Percentiles rank a stretch among this genome's conserved stretches.
These are phyloP conservation scores for Cetoscarus ocellatus DNA, from an alignment of 2,797 vertebrate genomes.

Conservation along the genomic window DNA sequence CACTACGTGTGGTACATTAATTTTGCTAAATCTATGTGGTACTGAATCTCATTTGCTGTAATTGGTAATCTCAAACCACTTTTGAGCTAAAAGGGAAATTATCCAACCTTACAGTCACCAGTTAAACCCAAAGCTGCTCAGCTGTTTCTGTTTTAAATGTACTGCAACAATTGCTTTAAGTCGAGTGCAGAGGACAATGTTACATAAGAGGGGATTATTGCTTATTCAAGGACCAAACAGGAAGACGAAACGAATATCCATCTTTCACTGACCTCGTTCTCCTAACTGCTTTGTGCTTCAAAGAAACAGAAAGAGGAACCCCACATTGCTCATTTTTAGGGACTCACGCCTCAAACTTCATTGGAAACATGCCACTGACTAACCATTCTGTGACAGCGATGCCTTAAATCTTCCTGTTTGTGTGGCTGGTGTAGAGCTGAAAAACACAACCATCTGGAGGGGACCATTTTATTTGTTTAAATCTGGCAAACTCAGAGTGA, in stretches of 20 bases:
- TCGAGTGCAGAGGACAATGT: not conserved
- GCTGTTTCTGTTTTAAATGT: not conserved
- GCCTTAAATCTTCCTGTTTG: conserved; percentile 47
- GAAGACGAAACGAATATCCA: conserved; percentile 13
- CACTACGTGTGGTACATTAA: too few species aligned
- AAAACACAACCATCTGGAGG: conserved; percentile 63
- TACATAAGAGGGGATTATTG: not conserved
- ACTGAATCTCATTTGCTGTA: not conserved
- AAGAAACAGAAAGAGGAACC: conserved; percentile 11
- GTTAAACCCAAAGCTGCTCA: not conserved
- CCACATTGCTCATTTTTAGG: conserved; percentile 19
- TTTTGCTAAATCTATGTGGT: not conserved
- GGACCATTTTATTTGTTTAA: conserved; percentile 34
- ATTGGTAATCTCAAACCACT: not conserved
- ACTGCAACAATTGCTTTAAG: not conserved
- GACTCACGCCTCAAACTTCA: conserved; percentile 27
- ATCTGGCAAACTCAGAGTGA: conserved; percentile 22
- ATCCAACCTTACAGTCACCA: not conserved
- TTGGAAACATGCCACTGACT: conserved; percentile 35
- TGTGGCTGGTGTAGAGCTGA: conserved; percentile 36
- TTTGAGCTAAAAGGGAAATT: not conserved
- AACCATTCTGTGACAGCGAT: conserved; percentile 34
- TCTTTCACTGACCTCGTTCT: conserved; percentile 32
- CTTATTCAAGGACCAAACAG: conserved; percentile 19
- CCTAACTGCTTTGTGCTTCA: conserved; percentile 9